These are phyloP conservation scores for Tauraco erythrolophus DNA, from an alignment of 2,113 vertebrate genomes.

Conservation along the genomic window DNA sequence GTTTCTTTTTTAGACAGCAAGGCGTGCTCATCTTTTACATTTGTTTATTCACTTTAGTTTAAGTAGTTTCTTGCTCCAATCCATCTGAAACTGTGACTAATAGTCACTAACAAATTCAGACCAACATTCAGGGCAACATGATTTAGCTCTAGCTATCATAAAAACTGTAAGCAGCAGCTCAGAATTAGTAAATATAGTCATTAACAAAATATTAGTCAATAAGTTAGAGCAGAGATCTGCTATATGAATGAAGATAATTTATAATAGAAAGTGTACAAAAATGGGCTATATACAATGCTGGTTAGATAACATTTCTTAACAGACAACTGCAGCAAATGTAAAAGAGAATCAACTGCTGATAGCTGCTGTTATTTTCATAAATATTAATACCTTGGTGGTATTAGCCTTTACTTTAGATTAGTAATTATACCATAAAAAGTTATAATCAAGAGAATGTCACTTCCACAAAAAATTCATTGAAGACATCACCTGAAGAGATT, in stretches of 20 bases:
- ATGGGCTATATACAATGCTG: not conserved
- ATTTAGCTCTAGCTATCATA: not conserved
- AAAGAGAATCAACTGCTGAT: not conserved
- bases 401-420: not conserved
- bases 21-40: not conserved
- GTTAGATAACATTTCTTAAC: not conserved
- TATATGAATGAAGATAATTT: not conserved
- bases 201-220: not conserved
- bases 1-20: not conserved
- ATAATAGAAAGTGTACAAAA: not conserved
- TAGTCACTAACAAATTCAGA: not conserved
- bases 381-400: not conserved
- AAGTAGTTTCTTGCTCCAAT: not conserved
- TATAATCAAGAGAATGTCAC: not conserved
- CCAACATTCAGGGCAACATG: not conserved
- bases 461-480: not conserved
- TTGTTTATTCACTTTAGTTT: not conserved
- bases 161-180: not conserved
- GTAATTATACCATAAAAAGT: not conserved
- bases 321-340: not conserved
- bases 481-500: not conserved
- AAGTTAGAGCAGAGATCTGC: not conserved
- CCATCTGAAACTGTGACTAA: not conserved
- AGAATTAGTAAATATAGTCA: not conserved
- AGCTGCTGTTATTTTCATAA: not conserved